These are phyloP conservation scores for Xylota segnis DNA, from an alignment of 2,888 invertebrate genomes.

Conservation along the genomic window DNA sequence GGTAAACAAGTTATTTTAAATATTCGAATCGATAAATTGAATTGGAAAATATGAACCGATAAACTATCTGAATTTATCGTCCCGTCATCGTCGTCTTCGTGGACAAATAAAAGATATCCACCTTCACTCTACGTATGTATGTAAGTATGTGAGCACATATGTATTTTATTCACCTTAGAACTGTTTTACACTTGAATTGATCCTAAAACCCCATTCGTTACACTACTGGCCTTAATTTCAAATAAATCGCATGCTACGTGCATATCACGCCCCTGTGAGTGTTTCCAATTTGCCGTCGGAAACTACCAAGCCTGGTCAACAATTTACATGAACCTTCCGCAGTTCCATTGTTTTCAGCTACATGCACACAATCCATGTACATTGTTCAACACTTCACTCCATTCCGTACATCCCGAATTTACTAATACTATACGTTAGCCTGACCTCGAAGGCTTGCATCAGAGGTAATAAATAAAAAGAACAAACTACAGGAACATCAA, in stretches of 20 bases:
- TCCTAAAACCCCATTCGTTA: conserved; percentile 1
- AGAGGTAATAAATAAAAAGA: conserved; percentile 24
- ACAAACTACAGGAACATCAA: conserved; percentile 27
- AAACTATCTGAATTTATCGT: conserved; percentile 20
- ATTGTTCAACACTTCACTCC: conserved; percentile 26
- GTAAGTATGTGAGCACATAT: background rate
- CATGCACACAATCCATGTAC: background rate
- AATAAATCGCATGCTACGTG: conserved; percentile 23
- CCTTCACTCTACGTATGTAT: background rate
- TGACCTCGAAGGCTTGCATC: conserved; percentile 45
- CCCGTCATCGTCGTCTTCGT: too few relatives aligned
- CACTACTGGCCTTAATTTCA: conserved; percentile 16
- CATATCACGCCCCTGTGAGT: conserved; percentile 4
- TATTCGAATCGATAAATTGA: conserved; percentile 16
- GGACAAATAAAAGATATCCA: background rate
- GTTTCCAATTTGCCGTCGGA: conserved; percentile 30
- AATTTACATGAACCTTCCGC: conserved; percentile 16
- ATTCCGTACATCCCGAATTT: conserved; percentile 29
- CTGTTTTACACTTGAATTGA: conserved; percentile 4
- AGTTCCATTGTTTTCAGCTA: background rate
- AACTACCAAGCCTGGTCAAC: background rate
- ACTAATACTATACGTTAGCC: conserved; percentile 19
- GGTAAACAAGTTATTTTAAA: too few relatives aligned
- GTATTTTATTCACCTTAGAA: conserved; percentile 31
- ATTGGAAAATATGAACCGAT: conserved; percentile 20